Conservation (phyloP, 2,797 vertebrate species). For the Enteromius afrohamiltoni region DNA sequence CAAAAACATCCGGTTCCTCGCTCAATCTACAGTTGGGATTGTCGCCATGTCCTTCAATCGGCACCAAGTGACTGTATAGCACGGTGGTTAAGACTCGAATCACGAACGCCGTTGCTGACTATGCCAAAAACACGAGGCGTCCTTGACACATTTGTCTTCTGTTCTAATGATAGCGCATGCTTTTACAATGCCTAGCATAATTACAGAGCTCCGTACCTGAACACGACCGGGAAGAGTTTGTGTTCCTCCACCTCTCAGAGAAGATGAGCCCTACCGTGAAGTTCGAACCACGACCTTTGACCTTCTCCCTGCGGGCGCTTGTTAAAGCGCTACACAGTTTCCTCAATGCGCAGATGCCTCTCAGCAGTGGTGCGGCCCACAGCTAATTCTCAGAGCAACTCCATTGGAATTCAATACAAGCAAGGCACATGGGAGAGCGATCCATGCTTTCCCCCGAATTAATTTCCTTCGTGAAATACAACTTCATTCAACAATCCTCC, state of each 20-base stretch:
- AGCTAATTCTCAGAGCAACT: constrained; percentile 34
- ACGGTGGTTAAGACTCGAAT: constrained; percentile 12
- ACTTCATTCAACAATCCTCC: neutral
- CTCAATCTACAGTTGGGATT: constrained; percentile 16
- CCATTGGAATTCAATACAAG: constrained; percentile 25
- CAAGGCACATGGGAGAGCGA: constrained; percentile 21
- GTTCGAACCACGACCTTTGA: constrained; percentile 67
- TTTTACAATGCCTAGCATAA: constrained; percentile 65
- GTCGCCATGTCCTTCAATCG: constrained; percentile 30
- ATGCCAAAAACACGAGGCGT: constrained; percentile 32
- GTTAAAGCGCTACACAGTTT: constrained; percentile 69
- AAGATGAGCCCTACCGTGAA: constrained; percentile 59
- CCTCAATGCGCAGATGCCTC: constrained; percentile 57
- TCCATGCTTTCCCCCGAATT: constrained; percentile 29
- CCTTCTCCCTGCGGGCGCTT: constrained; percentile 68
- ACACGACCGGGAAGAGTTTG: constrained; percentile 38
- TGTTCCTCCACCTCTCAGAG: constrained; percentile 49
- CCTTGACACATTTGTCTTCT: constrained; percentile 42
- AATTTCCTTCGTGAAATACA: constrained; percentile 21
- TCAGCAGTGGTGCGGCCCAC: constrained; percentile 10
- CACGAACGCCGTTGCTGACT: constrained; percentile 34
- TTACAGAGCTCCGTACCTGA: constrained; percentile 66
- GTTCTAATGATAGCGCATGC: constrained; percentile 63
- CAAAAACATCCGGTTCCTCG: constrained; percentile 12
- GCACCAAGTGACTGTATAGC: constrained; percentile 25